A percentile compares a stretch with the other conserved stretches of the same genome.
These are phyloP conservation scores for Smutsia gigantea DNA, from an alignment of 2,797 vertebrate species.

Conservation along the genomic window DNA sequence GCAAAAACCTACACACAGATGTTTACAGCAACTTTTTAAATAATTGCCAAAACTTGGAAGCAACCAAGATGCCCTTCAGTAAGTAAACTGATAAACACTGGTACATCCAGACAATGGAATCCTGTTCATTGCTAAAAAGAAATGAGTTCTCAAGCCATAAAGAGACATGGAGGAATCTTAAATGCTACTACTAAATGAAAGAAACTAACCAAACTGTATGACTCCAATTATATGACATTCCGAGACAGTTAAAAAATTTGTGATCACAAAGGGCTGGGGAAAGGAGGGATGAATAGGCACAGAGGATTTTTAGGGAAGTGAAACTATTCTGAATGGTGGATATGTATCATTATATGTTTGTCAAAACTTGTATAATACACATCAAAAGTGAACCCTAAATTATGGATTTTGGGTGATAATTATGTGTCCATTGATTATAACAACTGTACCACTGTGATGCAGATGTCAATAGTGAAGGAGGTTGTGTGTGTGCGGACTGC, in stretches of 20 bases:
- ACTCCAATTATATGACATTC: not conserved
- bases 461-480: not conserved
- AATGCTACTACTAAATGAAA: not conserved
- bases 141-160: not conserved
- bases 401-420: not conserved
- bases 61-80: not conserved
- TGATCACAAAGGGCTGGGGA: not conserved
- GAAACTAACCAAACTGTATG: not conserved
- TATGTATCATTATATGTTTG: not conserved
- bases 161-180: not conserved
- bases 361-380: not conserved
- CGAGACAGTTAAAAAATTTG: not conserved
- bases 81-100: not conserved
- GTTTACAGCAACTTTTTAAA: constrained; percentile 9
- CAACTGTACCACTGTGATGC: not conserved
- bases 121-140: not conserved
- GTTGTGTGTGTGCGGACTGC: not conserved
- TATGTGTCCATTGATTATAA: not conserved
- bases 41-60: constrained; percentile 11
- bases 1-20: not conserved
- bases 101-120: not conserved
- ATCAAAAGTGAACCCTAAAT: not conserved
- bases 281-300: not conserved
- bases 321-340: not conserved
- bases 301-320: not conserved